Evolutionary conservation across 2,113 vertebrate genomes (phyloP), one percentile per base, ranked within the genome.

Genomic region (Tautogolabrus adspersus): DNA sequence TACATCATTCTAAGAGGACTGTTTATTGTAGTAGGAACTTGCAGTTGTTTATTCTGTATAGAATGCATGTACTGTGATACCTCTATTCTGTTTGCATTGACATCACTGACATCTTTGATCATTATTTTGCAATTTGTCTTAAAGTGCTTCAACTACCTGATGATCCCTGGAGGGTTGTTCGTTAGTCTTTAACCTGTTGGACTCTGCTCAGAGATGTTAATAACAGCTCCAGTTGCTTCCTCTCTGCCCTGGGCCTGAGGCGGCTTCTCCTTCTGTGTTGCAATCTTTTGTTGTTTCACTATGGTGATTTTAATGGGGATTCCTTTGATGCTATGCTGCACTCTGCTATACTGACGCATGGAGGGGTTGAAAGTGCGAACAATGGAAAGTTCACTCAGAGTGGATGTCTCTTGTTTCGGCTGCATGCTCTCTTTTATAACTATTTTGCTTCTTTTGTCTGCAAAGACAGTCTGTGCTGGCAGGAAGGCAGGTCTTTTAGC

Each of bases 151-250:
- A 38, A 23, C n/a, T 88, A 93, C 92, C 90, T 90, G 86, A 55
- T 42, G 88, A 85, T 95, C 93, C 89, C 26, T 90, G 22, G 87
- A 57, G 6, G 42, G 65, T n/a, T 93, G 93, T 74, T 82, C 91
- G 77, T 77, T 92, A 76, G 92, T 81, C 94, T 89, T 92, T 93
- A 94, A 74, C 94, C 94, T 8, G 91, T 87, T n/a, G 93, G 90
- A 0, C 95, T 95, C 88, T 96, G 95, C 90, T 96, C 95, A 10
- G 96, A 87, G 89, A 95, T 96, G 44, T 94, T 91, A 49, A 93
- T 95, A 70, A 95, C 30, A 0, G 94, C 95, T 66, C 94, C 94
- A 5, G 93, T 92, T 6, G 90, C 90, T 55, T 95, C 94, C 60
- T 96, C 95, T 78, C 92, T 91, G 34, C 91, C 92, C 81, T 92